These are phyloP conservation scores for Melinaea marsaeus DNA, from an alignment of 2,888 invertebrate genomes.

Conservation along the genomic window DNA sequence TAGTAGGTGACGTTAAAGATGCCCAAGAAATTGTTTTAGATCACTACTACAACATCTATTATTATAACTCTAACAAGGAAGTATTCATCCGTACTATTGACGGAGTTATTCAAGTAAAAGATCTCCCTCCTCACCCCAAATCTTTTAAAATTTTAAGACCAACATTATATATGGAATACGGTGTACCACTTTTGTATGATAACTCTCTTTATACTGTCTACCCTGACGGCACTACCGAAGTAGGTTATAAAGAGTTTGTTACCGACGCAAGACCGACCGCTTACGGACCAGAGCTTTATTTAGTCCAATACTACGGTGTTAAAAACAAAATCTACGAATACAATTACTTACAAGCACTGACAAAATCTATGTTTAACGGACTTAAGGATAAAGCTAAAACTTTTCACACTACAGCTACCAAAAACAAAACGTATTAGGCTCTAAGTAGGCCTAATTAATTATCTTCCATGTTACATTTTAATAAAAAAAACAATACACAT, in stretches of 20 bases:
- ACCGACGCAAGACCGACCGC: slow-evolving; percentile 46
- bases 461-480: no score
- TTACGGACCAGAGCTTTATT: slow-evolving; percentile 45
- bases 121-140: slow-evolving; percentile 43
- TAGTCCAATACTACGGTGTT: slow-evolving; percentile 53
- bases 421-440: no score
- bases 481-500: no score
- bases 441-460: no score
- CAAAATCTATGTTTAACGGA: no score
- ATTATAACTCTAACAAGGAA: slow-evolving; percentile 17
- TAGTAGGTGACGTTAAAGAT: slow-evolving; percentile 42
- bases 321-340: slow-evolving; percentile 61
- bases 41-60: slow-evolving; percentile 52
- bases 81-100: slow-evolving; percentile 40
- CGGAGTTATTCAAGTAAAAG: slow-evolving; percentile 45
- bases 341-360: slow-evolving; percentile 36
- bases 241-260: slow-evolving; percentile 36
- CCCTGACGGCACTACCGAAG: slow-evolving; percentile 46
- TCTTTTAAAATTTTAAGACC: slow-evolving; percentile 41
- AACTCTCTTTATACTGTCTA: slow-evolving; percentile 42
- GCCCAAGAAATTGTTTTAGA: slow-evolving; percentile 56
- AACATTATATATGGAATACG: slow-evolving; percentile 28
- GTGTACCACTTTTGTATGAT: slow-evolving; percentile 46
- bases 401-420: no score
- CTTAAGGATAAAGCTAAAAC: no score